phyloP scores from a whole-genome alignment of 2,797 vertebrate genomes.

The Neostethus bicornis region DNA sequence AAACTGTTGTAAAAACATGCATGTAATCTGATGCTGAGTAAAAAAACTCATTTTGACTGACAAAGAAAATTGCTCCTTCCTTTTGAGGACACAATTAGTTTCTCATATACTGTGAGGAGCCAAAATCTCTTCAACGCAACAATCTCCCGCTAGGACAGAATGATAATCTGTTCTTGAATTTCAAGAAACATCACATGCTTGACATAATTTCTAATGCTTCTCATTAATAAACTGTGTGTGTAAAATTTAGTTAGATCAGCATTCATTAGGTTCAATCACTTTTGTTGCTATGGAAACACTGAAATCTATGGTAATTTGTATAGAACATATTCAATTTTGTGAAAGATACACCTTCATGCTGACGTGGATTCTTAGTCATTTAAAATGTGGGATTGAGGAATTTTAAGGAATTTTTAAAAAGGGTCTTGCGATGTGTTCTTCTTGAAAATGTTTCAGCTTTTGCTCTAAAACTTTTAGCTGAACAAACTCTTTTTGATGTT shows the following conservation, averaged over 20 bases:
- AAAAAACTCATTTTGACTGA: slow-evolving; percentile 10
- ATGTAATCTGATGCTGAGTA: slow-evolving; percentile 6
- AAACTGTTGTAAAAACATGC: neutral
- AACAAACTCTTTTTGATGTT: no score
- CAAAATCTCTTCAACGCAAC: slow-evolving; percentile 32
- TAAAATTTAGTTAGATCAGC: neutral
- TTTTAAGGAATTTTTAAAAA: no score
- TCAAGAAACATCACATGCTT: slow-evolving; percentile 39
- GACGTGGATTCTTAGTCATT: no score
- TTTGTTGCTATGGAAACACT: neutral
- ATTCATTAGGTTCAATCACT: slow-evolving; percentile 13
- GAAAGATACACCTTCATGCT: no score
- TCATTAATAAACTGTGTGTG: neutral
- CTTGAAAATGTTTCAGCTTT: no score
- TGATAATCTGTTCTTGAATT: slow-evolving; percentile 22
- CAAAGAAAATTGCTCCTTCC: slow-evolving; percentile 12
- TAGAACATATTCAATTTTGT: no score
- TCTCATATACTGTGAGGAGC: slow-evolving; percentile 35
- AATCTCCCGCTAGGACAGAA: slow-evolving; percentile 25
- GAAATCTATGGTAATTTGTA: slow-evolving; percentile 3
- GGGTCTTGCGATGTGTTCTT: no score
- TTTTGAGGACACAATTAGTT: slow-evolving; percentile 35
- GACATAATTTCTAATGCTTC: slow-evolving; percentile 30
- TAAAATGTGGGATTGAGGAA: no score
- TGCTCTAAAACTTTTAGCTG: no score